Base-by-base conservation (phyloP, 2,888 invertebrate genomes). In the Ferdinandea cuprea region DNA sequence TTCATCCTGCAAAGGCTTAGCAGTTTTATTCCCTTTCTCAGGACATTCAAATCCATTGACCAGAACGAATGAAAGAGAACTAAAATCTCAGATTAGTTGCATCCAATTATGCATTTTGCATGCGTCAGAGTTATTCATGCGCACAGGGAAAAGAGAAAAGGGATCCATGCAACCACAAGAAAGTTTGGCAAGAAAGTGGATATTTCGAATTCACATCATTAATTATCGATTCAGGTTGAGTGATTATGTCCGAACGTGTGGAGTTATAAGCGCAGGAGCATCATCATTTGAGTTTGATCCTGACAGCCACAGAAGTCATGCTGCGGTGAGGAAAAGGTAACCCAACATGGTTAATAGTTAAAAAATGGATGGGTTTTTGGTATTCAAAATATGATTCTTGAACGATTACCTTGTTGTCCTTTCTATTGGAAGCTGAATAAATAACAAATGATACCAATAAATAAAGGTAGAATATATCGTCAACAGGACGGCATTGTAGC, bases 281-380 rank as follows among this genome's bases (percentile, higher is more conserved):
- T 25, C 8, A n/a, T 25, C 8, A n/a, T 25, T 28, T 44, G 59
- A 52, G 61, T 50, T 61, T 52, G 61, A 61, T 42, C 50, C 50
- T 21, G 50, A 17, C 9, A 42, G 21, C 61, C 72, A 42, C 44
- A 72, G 11, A 32, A 44, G 44, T 52, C 65, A 42, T 52, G 6
- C 30, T 30, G 52, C 2, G 42, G 25, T 48, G 25, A 63, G 63
- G 25, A 50, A 15, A 54, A 19, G 46, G 40, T n/a, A n/a, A 13
- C 25, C 46, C 25, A 8, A 9, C 8, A 37, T 66, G 65, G 58
- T 74, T 66, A 74, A 74, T 74, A 30, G 48, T 50, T 74, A 74
- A 74, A 66, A 74, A 74, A 74, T 74, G 5, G 48, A 58, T 74
- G 56, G 48, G 56, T 40, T 46, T 58, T 56, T 48, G 25, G 52